Evolutionary conservation across 2,113 vertebrate genomes (phyloP).

Genomic region (Protobothrops flavoviridis): DNA sequence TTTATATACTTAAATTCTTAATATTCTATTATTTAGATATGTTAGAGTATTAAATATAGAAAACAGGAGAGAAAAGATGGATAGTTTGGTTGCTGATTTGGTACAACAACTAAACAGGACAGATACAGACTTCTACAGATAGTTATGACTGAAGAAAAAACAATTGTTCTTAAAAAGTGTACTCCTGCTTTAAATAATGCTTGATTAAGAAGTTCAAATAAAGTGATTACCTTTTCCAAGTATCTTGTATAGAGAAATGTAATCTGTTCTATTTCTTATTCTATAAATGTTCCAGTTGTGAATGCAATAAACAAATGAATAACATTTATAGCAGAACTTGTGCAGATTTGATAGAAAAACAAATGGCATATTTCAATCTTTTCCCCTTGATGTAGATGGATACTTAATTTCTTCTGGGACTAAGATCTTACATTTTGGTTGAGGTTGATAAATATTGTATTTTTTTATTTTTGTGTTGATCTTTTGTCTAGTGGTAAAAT

Average conservation of each 20-base stretch:
- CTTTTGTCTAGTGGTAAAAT: conserved; percentile 75
- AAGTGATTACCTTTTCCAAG: not conserved
- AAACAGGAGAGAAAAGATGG: not conserved
- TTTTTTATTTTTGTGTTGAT: fast-evolving
- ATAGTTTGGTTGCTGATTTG: not conserved
- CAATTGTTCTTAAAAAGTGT: not conserved
- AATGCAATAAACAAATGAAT: not conserved
- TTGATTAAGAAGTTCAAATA: not conserved
- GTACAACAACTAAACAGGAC: not conserved
- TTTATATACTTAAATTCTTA: not conserved
- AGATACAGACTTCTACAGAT: not conserved
- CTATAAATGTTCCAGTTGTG: not conserved
- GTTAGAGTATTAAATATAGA: not conserved
- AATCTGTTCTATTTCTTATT: not conserved
- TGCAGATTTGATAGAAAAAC: not conserved
- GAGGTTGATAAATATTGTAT: fast-evolving
- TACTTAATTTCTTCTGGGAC: not conserved
- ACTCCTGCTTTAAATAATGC: not conserved
- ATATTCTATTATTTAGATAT: not conserved
- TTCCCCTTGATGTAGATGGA: not conserved
- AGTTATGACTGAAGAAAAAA: not conserved
- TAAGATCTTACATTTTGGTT: not conserved
- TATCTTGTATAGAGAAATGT: not conserved
- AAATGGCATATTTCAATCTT: not conserved
- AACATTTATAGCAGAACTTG: not conserved